phyloP scores from a whole-genome alignment of 2,797 vertebrate species.

The Craterocephalus amniculus region DNA sequence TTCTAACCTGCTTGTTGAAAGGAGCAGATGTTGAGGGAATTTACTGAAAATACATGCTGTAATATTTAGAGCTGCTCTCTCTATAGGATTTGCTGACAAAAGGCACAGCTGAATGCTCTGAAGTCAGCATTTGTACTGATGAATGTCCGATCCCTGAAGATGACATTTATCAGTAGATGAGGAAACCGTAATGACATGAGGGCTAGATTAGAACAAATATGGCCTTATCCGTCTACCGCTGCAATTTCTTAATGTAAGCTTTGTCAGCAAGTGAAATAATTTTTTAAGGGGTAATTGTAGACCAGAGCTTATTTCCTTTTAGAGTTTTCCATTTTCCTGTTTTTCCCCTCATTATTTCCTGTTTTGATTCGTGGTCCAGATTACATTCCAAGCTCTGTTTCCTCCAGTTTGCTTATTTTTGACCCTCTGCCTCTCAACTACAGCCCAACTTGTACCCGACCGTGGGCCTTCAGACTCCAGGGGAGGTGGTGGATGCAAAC shows the following conservation, averaged over 20 bases:
- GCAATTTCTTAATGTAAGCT: neutral
- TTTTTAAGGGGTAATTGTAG: slow-evolving; percentile 19
- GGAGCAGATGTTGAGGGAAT: neutral
- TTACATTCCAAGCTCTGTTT: slow-evolving; percentile 25
- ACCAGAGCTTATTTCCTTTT: slow-evolving; percentile 33
- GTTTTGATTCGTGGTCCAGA: slow-evolving; percentile 46
- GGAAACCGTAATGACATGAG: neutral
- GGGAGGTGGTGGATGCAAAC: slow-evolving; percentile 97
- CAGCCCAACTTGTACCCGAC: slow-evolving; percentile 98
- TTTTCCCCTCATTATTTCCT: slow-evolving; percentile 41
- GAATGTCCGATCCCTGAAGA: neutral
- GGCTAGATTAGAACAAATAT: neutral
- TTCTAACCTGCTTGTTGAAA: neutral
- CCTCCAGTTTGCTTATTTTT: slow-evolving; percentile 4
- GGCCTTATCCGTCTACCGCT: neutral
- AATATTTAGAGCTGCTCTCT: neutral
- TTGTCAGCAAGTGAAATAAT: neutral
- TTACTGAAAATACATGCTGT: neutral
- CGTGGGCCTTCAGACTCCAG: slow-evolving; percentile 97
- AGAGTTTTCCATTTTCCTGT: slow-evolving; percentile 41
- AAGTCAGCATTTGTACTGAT: neutral
- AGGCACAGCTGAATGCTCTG: neutral
- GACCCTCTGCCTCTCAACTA: slow-evolving; percentile 31
- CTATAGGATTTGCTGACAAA: neutral
- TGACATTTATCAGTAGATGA: neutral